These are phyloP conservation scores for Sarcophaga rosellei DNA, from an alignment of 2,888 invertebrate species.

Conservation along the genomic window DNA sequence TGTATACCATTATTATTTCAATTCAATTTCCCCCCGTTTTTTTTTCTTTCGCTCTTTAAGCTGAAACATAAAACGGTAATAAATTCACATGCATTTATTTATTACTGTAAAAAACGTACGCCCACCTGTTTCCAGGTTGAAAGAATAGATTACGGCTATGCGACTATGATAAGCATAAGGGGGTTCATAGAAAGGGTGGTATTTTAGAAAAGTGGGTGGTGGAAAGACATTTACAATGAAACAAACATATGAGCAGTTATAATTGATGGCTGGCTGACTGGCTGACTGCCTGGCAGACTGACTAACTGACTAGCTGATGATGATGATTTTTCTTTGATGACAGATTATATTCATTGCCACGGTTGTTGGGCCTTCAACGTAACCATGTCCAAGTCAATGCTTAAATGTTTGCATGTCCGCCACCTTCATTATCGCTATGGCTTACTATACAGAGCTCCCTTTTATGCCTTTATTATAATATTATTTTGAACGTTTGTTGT, in stretches of 20 bases:
- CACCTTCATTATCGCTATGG: constrained; percentile 34
- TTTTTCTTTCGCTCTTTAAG: not conserved
- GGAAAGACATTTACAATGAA: constrained; percentile 5
- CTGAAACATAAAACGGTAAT: constrained; percentile 10
- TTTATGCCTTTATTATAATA: constrained; percentile 52
- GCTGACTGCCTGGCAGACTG: too few species aligned
- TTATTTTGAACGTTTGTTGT: constrained; percentile 60
- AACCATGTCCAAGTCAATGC: constrained; percentile 39
- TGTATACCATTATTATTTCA: constrained; percentile 53
- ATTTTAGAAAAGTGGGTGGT: constrained; percentile 22
- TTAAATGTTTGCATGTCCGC: constrained; percentile 22
- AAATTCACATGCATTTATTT: constrained; percentile 51
- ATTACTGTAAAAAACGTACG: constrained; percentile 39
- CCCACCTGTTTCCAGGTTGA: constrained; percentile 73
- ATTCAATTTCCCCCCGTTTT: not conserved
- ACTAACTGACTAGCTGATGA: constrained; percentile 1
- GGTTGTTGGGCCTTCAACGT: constrained; percentile 34
- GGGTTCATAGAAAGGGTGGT: constrained; percentile 15
- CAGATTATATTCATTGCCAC: constrained; percentile 78
- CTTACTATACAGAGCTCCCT: constrained; percentile 16
- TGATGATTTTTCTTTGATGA: constrained; percentile 75
- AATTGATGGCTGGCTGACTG: constrained; percentile 28
- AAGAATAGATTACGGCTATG: constrained; percentile 56
- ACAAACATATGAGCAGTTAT: constrained; percentile 48
- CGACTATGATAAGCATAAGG: constrained; percentile 24